These are phyloP conservation scores for Amblyjoppa proteus DNA, from an alignment of 2,888 invertebrate species.

Conservation along the genomic window DNA sequence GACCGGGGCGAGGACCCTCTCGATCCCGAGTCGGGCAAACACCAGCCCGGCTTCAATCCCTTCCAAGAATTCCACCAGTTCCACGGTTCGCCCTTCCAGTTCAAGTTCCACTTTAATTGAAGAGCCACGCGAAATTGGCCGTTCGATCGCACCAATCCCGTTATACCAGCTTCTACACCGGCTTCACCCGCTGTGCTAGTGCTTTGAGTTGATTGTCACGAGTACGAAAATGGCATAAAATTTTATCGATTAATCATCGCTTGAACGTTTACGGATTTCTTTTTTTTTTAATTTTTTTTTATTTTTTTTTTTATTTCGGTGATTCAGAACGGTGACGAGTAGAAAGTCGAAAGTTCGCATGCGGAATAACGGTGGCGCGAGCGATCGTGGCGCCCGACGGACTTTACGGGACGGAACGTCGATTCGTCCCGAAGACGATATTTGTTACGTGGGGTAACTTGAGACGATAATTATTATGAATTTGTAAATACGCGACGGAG, in stretches of 20 bases:
- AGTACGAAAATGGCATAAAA: slow-evolving; percentile 30
- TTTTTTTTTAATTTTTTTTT: background rate
- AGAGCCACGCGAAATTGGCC: slow-evolving; percentile 72
- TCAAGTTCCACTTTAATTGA: slow-evolving; percentile 98
- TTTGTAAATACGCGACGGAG: slow-evolving; percentile 37
- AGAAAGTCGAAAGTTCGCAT: background rate
- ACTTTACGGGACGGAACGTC: background rate
- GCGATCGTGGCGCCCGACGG: background rate
- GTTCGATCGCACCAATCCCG: background rate
- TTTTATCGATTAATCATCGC: background rate
- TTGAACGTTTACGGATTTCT: background rate
- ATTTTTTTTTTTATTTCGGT: background rate
- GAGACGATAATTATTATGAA: slow-evolving; percentile 16
- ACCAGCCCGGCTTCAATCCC: slow-evolving; percentile 90
- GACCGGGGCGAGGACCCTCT: slow-evolving; percentile 98
- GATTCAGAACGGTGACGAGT: slow-evolving; percentile 6
- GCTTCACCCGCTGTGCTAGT: slow-evolving; percentile 20
- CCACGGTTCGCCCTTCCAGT: slow-evolving; percentile 96
- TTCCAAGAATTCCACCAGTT: slow-evolving; percentile 90
- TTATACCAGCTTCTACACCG: slow-evolving; percentile 68
- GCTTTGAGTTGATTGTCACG: slow-evolving; percentile 13
- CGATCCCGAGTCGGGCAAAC: slow-evolving; percentile 94
- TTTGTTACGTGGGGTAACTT: background rate
- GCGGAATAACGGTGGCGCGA: background rate
- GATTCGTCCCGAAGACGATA: background rate